Evolutionary conservation across 2,113 vertebrate species (phyloP).

Genomic region (Anolis carolinensis): DNA sequence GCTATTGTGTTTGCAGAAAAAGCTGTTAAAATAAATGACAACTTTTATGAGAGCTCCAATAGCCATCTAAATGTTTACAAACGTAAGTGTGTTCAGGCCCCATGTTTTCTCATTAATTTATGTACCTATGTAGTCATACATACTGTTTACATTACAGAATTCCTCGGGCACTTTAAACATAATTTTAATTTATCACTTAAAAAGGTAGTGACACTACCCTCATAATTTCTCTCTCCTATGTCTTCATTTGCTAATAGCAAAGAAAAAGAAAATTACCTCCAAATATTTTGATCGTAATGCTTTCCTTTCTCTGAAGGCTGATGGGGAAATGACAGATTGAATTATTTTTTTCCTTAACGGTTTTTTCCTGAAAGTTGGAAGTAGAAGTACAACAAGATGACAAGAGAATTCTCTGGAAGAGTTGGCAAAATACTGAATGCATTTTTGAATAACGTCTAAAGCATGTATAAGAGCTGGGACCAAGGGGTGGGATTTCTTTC

Average conservation of each 20-base stretch:
- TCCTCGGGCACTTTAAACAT: neutral
- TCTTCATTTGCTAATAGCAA: constrained; percentile 1
- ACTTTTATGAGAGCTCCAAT: constrained; percentile 26
- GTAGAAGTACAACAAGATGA: neutral
- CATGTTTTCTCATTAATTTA: constrained; percentile 47
- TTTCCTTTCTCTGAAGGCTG: too few species aligned
- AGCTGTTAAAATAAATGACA: neutral
- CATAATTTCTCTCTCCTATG: neutral
- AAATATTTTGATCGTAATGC: constrained; percentile 20
- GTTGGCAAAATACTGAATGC: constrained; percentile 3
- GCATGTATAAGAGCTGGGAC: neutral
- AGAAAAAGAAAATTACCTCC: neutral
- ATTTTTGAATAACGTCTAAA: neutral
- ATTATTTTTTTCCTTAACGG: too few species aligned
- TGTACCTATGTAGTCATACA: constrained; percentile 47
- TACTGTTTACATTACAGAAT: neutral
- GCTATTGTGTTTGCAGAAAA: neutral
- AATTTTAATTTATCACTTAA: neutral
- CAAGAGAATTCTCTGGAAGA: constrained; percentile 4
- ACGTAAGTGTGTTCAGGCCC: constrained; percentile 28
- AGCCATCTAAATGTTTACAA: constrained; percentile 46
- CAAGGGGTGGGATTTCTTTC: neutral
- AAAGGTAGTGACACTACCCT: constrained; percentile 4
- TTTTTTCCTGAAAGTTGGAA: neutral
- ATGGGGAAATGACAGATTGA: too few species aligned